Evolutionary conservation across 2,113 vertebrate genomes (phyloP), one percentile per base, ranked within the genome.

Genomic region (Uria lomvia): DNA sequence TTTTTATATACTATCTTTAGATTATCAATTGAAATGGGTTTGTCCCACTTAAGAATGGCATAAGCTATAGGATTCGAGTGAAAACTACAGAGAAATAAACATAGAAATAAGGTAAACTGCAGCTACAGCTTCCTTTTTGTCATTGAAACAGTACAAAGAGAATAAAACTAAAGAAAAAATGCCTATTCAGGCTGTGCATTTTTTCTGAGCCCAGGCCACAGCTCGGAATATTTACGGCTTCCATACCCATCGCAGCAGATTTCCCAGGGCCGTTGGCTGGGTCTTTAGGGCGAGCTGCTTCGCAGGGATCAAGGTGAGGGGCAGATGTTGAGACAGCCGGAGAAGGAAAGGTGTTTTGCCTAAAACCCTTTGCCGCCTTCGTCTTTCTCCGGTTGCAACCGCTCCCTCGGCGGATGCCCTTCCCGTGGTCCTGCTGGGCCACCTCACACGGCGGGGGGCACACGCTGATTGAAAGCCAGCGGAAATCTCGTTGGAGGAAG

Each of bases 281-380:
- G 26, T 76, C 63, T 55, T n/a, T 7, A 45, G 52, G 32, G 15
- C 21, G 12, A 59, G 49, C 52, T 76, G 40, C 36, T 73, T 32
- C 30, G 17, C 38, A 16, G 0, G 0, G 4, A 14, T 15, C 19
- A 38, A 29, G 43, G 50, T 21, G 21, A 72, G 47, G 3, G 24
- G 21, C 34, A 67, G 52, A 21, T 36, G 75, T 45, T 40, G 32
- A 68, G 17, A 45, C 17, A 76, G 74, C 8, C 14, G 15, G 63
- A 36, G 53, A 56, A 45, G 16, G 12, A 50, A 75, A 85, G 26
- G 47, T 23, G 5, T 47, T 80, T 56, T 66, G 29, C 42, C 38
- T 40, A 40, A 80, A 88, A 30, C 3, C 12, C 6, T 60, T 65
- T 26, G 23, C 22, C 50, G 43, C 26, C 30, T 80, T 88, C 17